phyloP scores from a whole-genome alignment of 2,888 invertebrate genomes.

The Drosophila rubida region DNA sequence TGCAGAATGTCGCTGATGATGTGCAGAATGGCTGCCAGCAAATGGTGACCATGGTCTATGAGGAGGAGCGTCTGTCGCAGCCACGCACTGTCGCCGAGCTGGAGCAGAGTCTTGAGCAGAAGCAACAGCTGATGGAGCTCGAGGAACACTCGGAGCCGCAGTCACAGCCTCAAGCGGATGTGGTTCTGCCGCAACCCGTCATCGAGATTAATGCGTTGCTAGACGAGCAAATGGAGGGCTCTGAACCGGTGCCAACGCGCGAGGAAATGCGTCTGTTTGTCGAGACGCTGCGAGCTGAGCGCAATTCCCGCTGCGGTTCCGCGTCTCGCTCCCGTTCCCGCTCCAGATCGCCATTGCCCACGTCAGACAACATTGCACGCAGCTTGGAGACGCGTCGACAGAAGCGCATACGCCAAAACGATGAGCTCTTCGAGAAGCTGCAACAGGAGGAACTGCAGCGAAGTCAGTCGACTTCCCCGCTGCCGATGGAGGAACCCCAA shows the following conservation, averaged over 20 bases:
- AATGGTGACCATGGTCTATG: conserved; percentile 53
- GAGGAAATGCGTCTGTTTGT: conserved; percentile 65
- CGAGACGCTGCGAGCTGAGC: conserved; percentile 54
- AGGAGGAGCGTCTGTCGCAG: conserved; percentile 42
- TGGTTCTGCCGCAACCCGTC: conserved; percentile 50
- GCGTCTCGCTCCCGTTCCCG: conserved; percentile 43
- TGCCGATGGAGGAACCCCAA: conserved; percentile 11
- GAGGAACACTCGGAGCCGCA: neutral
- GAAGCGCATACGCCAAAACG: conserved; percentile 65
- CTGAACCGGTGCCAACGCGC: conserved; percentile 21
- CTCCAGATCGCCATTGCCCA: conserved; percentile 68
- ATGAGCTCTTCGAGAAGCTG: conserved; percentile 56
- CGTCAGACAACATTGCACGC: conserved; percentile 67
- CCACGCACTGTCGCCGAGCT: conserved; percentile 34
- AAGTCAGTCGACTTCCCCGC: conserved; percentile 13
- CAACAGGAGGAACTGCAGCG: conserved; percentile 23
- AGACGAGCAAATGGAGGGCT: conserved; percentile 20
- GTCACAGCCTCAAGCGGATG: neutral
- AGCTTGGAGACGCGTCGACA: conserved; percentile 59
- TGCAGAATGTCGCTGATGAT: conserved; percentile 73
- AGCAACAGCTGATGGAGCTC: conserved; percentile 63
- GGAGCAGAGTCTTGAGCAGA: conserved; percentile 52
- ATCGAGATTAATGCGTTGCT: conserved; percentile 59
- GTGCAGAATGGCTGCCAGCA: conserved; percentile 21
- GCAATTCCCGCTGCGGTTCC: conserved; percentile 46